Conservation (phyloP, 2,888 invertebrate species). For the Taphrorychus bicolor region DNA sequence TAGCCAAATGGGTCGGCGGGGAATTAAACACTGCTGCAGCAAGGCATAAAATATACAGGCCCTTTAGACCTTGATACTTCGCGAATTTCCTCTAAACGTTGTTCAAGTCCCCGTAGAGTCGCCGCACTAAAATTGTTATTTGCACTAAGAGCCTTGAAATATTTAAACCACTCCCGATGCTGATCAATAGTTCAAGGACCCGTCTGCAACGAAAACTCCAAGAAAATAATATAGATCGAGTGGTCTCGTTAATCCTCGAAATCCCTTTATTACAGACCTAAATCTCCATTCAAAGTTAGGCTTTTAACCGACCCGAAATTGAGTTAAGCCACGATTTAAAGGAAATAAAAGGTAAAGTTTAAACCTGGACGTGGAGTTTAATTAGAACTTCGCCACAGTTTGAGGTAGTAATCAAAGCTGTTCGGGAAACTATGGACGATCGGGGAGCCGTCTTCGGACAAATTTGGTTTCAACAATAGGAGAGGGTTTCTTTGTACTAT, state of each 20-base stretch:
- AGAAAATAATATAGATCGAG: not conserved
- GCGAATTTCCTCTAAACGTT: conserved; percentile 14
- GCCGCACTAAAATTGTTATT: not conserved
- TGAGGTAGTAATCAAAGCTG: conserved; percentile 20
- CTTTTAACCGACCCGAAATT: conserved; percentile 27
- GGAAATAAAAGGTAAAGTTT: conserved; percentile 34
- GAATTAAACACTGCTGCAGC: conserved; percentile 36
- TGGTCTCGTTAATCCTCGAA: not conserved
- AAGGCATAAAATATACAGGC: conserved; percentile 37
- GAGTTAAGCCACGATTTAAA: conserved; percentile 31
- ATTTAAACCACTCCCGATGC: not conserved
- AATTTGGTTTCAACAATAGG: conserved; percentile 1
- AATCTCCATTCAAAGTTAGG: conserved; percentile 18
- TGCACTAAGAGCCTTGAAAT: not conserved
- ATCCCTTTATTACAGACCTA: conserved; percentile 16
- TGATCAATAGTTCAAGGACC: not conserved
- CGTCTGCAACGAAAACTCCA: not conserved
- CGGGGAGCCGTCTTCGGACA: conserved; percentile 4
- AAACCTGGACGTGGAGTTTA: conserved; percentile 28
- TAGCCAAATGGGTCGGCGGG: conserved; percentile 39
- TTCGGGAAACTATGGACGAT: conserved; percentile 2
- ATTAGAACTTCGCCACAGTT: conserved; percentile 30
- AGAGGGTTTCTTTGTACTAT: not conserved
- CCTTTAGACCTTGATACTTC: conserved; percentile 16
- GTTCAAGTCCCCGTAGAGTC: not conserved